These are phyloP conservation scores for Ophion ellenae DNA, from an alignment of 2,888 invertebrate genomes.

Conservation along the genomic window DNA sequence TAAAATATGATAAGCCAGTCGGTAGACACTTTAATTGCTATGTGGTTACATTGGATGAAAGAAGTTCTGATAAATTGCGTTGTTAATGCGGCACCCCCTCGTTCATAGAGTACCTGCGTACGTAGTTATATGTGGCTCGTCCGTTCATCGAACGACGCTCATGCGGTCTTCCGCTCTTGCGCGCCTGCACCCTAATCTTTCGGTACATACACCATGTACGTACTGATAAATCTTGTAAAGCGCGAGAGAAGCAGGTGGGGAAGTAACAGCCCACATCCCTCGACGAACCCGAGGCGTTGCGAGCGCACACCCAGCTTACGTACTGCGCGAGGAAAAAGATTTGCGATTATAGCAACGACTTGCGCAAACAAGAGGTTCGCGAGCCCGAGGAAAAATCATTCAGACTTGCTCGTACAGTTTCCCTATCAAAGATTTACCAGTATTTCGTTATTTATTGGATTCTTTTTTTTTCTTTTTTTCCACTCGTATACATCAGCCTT, in stretches of 20 bases:
- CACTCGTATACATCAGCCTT: constrained; percentile 21
- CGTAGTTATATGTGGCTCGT: constrained; percentile 8
- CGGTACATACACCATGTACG: constrained; percentile 36
- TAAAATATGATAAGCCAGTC: constrained; percentile 81
- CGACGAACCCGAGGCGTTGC: constrained; percentile 53
- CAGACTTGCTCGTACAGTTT: constrained; percentile 10
- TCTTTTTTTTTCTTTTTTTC: constrained; percentile 20
- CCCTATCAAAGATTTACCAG: constrained; percentile 51
- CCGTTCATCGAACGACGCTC: constrained; percentile 11
- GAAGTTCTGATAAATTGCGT: constrained; percentile 82
- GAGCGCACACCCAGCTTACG: constrained; percentile 23
- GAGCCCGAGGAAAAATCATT: constrained; percentile 26
- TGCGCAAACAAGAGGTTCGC: constrained; percentile 36
- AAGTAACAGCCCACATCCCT: constrained; percentile 50
- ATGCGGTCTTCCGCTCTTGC: constrained; percentile 14
- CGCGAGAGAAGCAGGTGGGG: constrained; percentile 45
- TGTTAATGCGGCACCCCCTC: constrained; percentile 77
- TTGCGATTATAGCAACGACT: constrained; percentile 36
- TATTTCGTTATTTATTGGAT: constrained; percentile 58
- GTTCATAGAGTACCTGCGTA: constrained; percentile 10
- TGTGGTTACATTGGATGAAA: constrained; percentile 80
- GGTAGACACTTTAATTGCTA: constrained; percentile 82
- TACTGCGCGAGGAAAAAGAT: constrained; percentile 50
- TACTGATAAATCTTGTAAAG: constrained; percentile 56
- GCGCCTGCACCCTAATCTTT: constrained; percentile 60